phyloP scores from a whole-genome alignment of 2,888 invertebrate species.

The Osedax fenrisi region DNA sequence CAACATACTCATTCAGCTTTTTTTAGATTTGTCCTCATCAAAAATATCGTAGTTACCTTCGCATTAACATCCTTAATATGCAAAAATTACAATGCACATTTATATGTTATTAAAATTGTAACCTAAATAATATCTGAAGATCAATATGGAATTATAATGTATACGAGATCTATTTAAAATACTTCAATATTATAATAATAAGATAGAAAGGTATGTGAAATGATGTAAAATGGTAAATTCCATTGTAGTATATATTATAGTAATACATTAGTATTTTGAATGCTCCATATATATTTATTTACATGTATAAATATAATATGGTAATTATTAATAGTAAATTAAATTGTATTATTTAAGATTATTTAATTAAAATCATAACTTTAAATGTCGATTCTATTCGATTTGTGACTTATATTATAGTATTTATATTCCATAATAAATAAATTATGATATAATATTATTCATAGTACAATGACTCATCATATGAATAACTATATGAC shows the following conservation, averaged over 20 bases:
- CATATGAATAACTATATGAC: no score
- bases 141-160: not conserved
- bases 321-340: not conserved
- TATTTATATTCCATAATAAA: no score
- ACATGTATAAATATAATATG: not conserved
- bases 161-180: not conserved
- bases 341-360: no score
- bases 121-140: not conserved
- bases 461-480: no score
- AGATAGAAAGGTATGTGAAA: not conserved
- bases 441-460: no score
- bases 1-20: not conserved
- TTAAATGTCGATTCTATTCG: no score
- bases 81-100: not conserved
- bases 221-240: not conserved
- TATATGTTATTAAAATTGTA: not conserved
- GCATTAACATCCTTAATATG: not conserved
- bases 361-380: no score
- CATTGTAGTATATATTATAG: not conserved
- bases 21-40: not conserved
- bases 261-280: not conserved
- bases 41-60: not conserved
- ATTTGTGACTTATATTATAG: no score
- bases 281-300: no score
- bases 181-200: not conserved